These are phyloP conservation scores for Calameuta idolon DNA, from an alignment of 2,888 invertebrate species.

Conservation along the genomic window DNA sequence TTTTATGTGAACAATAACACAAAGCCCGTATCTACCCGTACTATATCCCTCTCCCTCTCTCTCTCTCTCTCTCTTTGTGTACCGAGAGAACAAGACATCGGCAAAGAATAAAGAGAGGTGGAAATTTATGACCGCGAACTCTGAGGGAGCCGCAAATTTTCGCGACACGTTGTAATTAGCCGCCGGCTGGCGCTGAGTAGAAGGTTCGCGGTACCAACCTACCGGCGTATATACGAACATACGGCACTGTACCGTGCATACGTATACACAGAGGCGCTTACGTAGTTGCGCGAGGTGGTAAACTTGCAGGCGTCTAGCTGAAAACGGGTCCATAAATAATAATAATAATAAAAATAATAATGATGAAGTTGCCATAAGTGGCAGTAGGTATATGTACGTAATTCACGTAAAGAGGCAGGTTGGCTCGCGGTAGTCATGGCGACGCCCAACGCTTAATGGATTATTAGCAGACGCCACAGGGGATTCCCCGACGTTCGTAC, in stretches of 20 bases:
- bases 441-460: neutral
- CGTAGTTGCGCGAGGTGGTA: too few relatives aligned
- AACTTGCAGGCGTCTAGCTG: neutral
- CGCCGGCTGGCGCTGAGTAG: slow-evolving; percentile 5
- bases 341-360: neutral
- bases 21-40: too few relatives aligned
- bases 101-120: slow-evolving; percentile 3
- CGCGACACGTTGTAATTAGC: slow-evolving; percentile 36
- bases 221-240: neutral
- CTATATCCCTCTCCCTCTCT: too few relatives aligned
- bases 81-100: neutral
- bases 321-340: neutral
- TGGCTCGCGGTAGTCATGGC: neutral
- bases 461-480: neutral
- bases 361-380: neutral
- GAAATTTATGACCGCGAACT: slow-evolving; percentile 31
- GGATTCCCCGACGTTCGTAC: neutral
- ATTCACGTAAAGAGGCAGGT: neutral
- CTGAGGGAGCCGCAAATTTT: slow-evolving; percentile 41
- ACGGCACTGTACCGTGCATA: too few relatives aligned
- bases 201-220: neutral
- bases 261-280: too few relatives aligned
- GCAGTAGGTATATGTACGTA: neutral
- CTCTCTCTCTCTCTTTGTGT: neutral
- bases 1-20: too few relatives aligned